Evolutionary conservation across 2,113 vertebrate genomes (phyloP).

Genomic region (Garra rufa): DNA sequence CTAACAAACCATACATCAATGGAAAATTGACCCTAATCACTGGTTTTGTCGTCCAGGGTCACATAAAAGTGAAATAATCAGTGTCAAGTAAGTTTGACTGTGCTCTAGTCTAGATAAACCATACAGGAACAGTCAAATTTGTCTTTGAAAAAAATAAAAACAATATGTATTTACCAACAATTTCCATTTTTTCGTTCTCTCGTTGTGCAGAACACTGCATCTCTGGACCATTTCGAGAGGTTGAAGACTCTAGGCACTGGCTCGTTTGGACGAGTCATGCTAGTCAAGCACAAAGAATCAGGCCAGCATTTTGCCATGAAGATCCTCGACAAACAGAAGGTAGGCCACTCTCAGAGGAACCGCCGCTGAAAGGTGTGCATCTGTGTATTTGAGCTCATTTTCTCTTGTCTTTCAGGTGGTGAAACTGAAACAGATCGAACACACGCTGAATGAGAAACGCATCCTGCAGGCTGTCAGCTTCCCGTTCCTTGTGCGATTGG

Average conservation of each 20-base stretch:
- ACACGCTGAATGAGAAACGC: slow-evolving; percentile 93
- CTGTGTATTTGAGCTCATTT: background rate
- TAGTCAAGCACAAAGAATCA: slow-evolving; percentile 88
- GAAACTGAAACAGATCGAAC: slow-evolving; percentile 96
- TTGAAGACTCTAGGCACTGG: slow-evolving; percentile 93
- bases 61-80: background rate
- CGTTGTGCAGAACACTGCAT: slow-evolving; percentile 84
- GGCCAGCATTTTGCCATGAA: slow-evolving; percentile 94
- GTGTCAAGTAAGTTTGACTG: background rate
- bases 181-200: background rate
- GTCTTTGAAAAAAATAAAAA: background rate
- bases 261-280: slow-evolving; percentile 93
- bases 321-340: slow-evolving; percentile 97
- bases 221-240: slow-evolving; percentile 90
- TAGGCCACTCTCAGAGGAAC: slow-evolving; percentile 45
- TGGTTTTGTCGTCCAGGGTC: no score
- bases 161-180: background rate
- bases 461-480: slow-evolving; percentile 93
- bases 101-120: no score
- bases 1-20: no score
- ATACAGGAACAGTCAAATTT: background rate
- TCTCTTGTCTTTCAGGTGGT: slow-evolving; percentile 77
- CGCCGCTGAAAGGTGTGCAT: background rate
- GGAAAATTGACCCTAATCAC: no score
- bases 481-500: slow-evolving; percentile 89